Base-by-base conservation (phyloP, 2,797 vertebrate genomes). In the Telmatherina bonti region DNA sequence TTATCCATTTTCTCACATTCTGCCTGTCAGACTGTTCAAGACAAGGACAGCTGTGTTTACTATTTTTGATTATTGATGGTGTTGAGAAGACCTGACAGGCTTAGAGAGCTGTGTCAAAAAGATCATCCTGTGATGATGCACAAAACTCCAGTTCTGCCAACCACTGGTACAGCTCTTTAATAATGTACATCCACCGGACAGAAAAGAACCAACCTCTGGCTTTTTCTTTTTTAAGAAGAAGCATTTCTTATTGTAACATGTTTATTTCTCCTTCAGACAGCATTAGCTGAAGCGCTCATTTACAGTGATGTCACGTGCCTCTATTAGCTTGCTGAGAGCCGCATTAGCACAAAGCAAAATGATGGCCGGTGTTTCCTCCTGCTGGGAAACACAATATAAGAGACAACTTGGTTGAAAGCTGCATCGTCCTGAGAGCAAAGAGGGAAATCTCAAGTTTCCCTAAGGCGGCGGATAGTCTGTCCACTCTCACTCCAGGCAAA, bases 391-490 rank as follows among this genome's bases (percentile, higher is more conserved):
- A 26, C 7, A 43, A 72, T 65, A 66, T 73, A 61, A 54, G 63
- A 73, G 70, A 61, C 59, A 59, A 51, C 68, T 65, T 61, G 68
- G 67, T 59, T 77, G 56, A 70, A 81, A 80, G 70, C 67, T 73
- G 76, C 72, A 79, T 67, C 74, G 63, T 79, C 52, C 29, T 51
- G 43, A 11, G 58, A 36, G 67, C n/a, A 41, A 57, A 65, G 36
- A 62, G 64, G 55, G 53, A 74, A 70, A 76, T 81, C 78, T 87
- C 66, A 73, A 64, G 72, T 78, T 81, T 77, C 68, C 72, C n/a
- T 0, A 22, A 74, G 74, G 76, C 53, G 8, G 31, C 72, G 12
- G 64, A 35, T 33, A 80, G 63, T 60, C 64, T 58, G 68, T 83
- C 61, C 71, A 71, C 57, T 67, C 26, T 74, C 24, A 77, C 73